Conservation (phyloP, 2,888 invertebrate species). For the Patella ulyssiponensis region DNA sequence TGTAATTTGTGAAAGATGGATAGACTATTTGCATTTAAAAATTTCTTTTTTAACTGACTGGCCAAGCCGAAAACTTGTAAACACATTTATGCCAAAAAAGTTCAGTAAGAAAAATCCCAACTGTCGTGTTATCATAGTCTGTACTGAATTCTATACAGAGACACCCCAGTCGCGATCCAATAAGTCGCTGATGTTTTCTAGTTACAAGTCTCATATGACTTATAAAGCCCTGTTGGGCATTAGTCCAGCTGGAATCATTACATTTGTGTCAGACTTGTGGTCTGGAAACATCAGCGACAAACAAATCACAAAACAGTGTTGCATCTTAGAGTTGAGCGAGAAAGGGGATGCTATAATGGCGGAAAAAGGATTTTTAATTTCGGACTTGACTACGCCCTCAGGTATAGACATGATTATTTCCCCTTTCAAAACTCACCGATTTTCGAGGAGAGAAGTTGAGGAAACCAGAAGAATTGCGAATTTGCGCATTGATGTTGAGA, state of each 20-base stretch:
- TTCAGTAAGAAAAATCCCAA: too few relatives aligned
- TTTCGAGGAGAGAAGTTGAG: slow-evolving; percentile 24
- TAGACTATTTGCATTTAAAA: too few relatives aligned
- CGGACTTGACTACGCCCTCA: slow-evolving; percentile 30
- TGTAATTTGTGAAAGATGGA: too few relatives aligned
- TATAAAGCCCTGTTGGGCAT: slow-evolving; percentile 38
- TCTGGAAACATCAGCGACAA: slow-evolving; percentile 39
- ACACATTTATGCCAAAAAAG: too few relatives aligned
- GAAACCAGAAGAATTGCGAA: slow-evolving; percentile 33
- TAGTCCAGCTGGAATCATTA: slow-evolving; percentile 33
- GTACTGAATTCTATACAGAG: too few relatives aligned
- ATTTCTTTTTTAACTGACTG: too few relatives aligned
- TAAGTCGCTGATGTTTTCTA: too few relatives aligned
- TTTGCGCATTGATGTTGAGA: too few relatives aligned
- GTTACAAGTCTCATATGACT: too few relatives aligned
- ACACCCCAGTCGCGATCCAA: too few relatives aligned
- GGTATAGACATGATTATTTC: slow-evolving; percentile 34
- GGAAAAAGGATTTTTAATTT: slow-evolving; percentile 41
- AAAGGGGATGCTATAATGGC: slow-evolving; percentile 43
- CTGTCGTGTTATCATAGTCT: too few relatives aligned
- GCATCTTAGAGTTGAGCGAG: slow-evolving; percentile 35
- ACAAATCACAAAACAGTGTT: slow-evolving; percentile 29
- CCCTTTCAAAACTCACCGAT: slow-evolving; percentile 28
- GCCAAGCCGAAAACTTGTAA: too few relatives aligned
- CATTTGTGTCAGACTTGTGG: slow-evolving; percentile 41